Conservation (phyloP, 2,797 vertebrate species). For the Falco columbarius region DNA sequence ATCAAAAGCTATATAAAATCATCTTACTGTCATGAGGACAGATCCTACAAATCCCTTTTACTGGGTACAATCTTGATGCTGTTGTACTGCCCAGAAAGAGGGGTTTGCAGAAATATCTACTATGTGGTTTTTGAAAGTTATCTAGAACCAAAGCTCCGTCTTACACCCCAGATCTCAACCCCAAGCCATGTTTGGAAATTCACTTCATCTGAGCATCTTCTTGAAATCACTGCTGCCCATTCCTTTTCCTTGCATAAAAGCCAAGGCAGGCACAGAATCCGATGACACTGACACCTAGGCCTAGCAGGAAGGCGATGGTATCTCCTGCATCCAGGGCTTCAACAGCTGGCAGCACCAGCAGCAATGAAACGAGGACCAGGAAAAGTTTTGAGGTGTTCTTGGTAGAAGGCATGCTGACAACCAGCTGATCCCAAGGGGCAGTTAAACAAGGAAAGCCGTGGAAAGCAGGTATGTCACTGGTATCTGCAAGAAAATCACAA, state of each 20-base stretch:
- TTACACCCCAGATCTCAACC: neutral
- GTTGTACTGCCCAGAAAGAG: neutral
- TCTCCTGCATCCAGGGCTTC: constrained; percentile 91
- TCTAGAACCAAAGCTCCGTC: neutral
- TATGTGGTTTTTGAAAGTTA: neutral
- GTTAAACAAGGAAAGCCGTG: neutral
- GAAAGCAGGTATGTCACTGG: neutral
- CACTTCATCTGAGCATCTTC: constrained; percentile 18
- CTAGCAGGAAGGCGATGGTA: constrained; percentile 86
- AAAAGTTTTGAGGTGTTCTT: constrained; percentile 38
- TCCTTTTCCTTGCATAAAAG: constrained; percentile 88
- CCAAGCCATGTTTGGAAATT: neutral
- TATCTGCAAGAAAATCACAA: constrained; percentile 35
- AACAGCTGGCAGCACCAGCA: constrained; percentile 76
- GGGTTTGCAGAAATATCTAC: neutral
- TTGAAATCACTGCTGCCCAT: constrained; percentile 80
- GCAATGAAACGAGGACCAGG: constrained; percentile 65
- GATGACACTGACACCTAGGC: constrained; percentile 79
- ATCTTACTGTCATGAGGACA: neutral
- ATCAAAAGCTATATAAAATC: constrained; percentile 1
- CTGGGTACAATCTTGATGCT: neutral
- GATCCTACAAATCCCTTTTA: neutral
- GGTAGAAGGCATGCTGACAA: constrained; percentile 79
- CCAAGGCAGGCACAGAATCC: constrained; percentile 91
- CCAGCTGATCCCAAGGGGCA: neutral